These are phyloP conservation scores for Todiramphus chloris DNA, from an alignment of 2,113 vertebrate species.

Conservation along the genomic window DNA sequence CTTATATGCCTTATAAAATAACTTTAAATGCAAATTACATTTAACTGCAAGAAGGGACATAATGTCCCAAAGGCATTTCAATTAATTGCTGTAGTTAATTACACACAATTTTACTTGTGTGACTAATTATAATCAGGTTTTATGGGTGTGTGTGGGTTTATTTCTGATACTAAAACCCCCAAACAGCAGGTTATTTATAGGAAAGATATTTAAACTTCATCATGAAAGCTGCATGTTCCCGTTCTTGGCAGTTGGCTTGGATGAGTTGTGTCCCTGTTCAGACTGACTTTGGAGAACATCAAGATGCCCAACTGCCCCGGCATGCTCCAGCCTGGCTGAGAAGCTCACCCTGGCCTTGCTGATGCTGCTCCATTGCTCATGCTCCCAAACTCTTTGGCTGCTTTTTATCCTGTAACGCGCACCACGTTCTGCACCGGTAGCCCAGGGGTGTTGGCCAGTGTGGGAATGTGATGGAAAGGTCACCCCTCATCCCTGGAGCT, in stretches of 20 bases:
- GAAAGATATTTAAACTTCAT: neutral
- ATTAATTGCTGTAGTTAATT: slow-evolving; percentile 43
- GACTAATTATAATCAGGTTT: slow-evolving; percentile 22
- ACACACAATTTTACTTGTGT: slow-evolving; percentile 24
- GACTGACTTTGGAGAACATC: neutral
- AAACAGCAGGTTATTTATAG: neutral
- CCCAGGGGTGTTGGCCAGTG: neutral
- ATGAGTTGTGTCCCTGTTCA: neutral
- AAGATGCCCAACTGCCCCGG: neutral
- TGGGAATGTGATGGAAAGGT: neutral
- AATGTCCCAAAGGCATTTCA: slow-evolving; percentile 11
- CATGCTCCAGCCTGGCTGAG: neutral
- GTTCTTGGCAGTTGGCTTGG: neutral
- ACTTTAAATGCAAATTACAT: neutral
- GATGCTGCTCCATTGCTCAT: fast-evolving
- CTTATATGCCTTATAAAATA: neutral
- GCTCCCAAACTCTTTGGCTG: neutral
- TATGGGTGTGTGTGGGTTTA: neutral
- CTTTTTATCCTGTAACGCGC: neutral
- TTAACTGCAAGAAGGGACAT: neutral
- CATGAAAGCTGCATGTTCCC: neutral
- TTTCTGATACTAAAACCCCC: neutral
- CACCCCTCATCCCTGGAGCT: fast-evolving
- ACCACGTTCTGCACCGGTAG: fast-evolving
- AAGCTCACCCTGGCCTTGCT: neutral